Evolutionary conservation across 2,113 vertebrate species (phyloP).

Genomic region (Heterotilapia buettikoferi): DNA sequence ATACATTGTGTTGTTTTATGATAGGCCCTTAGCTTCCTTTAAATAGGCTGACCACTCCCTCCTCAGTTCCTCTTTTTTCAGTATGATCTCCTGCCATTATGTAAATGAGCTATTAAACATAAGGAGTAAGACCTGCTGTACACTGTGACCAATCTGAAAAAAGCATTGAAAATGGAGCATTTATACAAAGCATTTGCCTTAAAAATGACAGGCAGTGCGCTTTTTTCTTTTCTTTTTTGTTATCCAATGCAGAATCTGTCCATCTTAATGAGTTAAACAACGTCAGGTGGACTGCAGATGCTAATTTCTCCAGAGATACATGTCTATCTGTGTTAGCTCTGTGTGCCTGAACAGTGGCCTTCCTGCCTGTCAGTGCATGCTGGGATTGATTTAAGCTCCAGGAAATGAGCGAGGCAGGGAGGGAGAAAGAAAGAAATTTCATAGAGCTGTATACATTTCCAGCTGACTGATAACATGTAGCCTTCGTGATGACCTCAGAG

Average conservation of each 20-base stretch:
- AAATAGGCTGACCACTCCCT: neutral
- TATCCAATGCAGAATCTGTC: neutral
- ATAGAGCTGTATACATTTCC: neutral
- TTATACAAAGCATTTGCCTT: neutral
- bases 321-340: neutral
- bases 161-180: neutral
- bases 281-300: neutral
- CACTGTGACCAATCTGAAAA: neutral
- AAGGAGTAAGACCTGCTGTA: neutral
- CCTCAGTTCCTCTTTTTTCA: neutral
- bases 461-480: constrained; percentile 16
- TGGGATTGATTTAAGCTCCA: neutral
- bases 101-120: neutral
- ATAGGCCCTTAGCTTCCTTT: neutral
- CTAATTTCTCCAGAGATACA: neutral
- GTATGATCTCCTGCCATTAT: neutral
- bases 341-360: neutral
- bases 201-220: neutral
- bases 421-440: neutral
- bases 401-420: neutral
- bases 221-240: neutral
- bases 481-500: constrained; percentile 43
- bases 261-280: neutral
- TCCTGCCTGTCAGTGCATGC: neutral
- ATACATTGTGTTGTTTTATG: neutral